A percentile compares a stretch with the other conserved stretches of the same genome.
Conservation (phyloP, 2,888 invertebrate genomes). For the Drosophila cracens region DNA sequence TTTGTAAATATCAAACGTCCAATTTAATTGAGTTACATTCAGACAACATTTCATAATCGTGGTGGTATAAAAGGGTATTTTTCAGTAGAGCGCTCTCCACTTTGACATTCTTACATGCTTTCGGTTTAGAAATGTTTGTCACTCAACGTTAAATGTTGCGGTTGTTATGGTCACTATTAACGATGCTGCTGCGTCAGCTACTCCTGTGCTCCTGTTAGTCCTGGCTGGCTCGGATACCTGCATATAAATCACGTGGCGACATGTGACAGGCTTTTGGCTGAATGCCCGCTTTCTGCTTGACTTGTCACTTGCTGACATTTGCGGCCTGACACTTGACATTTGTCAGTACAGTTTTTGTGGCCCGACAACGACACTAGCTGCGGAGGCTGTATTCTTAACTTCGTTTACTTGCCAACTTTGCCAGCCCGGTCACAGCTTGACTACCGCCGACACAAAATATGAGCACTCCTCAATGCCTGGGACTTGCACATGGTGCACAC, state of each 20-base stretch:
- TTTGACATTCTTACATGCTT: background rate
- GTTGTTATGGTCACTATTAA: constrained; percentile 41
- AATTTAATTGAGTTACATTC: background rate
- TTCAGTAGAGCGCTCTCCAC: no score
- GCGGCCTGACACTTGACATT: constrained; percentile 74
- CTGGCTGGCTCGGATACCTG: constrained; percentile 11
- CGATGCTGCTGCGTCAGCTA: constrained; percentile 10
- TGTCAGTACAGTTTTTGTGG: constrained; percentile 48
- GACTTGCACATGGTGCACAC: constrained; percentile 42
- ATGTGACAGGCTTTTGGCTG: constrained; percentile 69
- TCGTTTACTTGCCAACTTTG: constrained; percentile 31
- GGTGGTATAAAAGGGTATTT: constrained; percentile 3
- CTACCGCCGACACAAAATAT: constrained; percentile 43
- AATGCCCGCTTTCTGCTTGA: constrained; percentile 58
- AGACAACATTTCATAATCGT: background rate
- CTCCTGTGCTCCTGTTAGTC: constrained; percentile 21
- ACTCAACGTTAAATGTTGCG: constrained; percentile 40
- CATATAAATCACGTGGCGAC: constrained; percentile 69
- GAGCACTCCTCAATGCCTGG: constrained; percentile 46
- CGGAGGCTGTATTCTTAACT: constrained; percentile 8
- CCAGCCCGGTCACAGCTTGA: constrained; percentile 30
- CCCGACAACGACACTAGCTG: background rate
- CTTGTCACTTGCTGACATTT: constrained; percentile 73
- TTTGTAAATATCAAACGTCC: background rate
- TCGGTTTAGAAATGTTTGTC: constrained; percentile 39